Base-by-base conservation (phyloP, 2,888 invertebrate genomes). In the Caenorhabditis wallacei region DNA sequence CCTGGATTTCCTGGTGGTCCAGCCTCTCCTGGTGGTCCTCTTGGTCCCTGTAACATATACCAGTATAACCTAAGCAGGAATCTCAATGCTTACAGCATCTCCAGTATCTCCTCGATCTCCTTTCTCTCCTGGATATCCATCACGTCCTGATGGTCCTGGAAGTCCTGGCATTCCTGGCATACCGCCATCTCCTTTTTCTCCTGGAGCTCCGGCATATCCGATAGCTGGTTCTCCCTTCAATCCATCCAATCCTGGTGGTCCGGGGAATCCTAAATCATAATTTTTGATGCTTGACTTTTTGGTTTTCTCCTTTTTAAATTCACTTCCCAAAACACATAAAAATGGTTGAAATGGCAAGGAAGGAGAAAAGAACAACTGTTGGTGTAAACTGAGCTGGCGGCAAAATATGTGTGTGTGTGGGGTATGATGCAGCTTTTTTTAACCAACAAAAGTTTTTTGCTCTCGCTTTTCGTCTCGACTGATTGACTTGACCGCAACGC, bases 131-230 rank as follows among this genome's bases (percentile, higher is more conserved):
- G 92, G 91, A 71, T 88, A 88, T 83, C 92, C 92, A 69, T 92
- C 92, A 26, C 89, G 84, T 69, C 92, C 92, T 35, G 91, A 88
- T 18, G 89, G 87, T 69, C 92, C 92, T 46, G 92, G 92, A 11
- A 88, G 72, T 35, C 93, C 93, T 18, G 93, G 92, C 85, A 92
- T 92, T 75, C 97, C 97, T 89, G 95, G 94, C 48, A 94, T 92
- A 63, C 96, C 93, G 18, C 89, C 86, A 74, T 93, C 93, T 84
- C 93, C 93, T 92, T 84, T 96, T 95, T 81, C 92, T 85, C 92
- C 92, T 59, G 92, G 91, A 26, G 89, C 89, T 70, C 92, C 92
- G 26, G 88, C 86, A 54, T 84, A 87, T 24, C 92, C 92, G 63
- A 91, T 88, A n/a, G 92, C 92, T 1, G 92, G 91, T 59, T 92